A percentile compares a stretch with the other conserved stretches of the same genome.
Conservation (phyloP, 2,888 invertebrate species). For the Hemaris fuciformis region DNA sequence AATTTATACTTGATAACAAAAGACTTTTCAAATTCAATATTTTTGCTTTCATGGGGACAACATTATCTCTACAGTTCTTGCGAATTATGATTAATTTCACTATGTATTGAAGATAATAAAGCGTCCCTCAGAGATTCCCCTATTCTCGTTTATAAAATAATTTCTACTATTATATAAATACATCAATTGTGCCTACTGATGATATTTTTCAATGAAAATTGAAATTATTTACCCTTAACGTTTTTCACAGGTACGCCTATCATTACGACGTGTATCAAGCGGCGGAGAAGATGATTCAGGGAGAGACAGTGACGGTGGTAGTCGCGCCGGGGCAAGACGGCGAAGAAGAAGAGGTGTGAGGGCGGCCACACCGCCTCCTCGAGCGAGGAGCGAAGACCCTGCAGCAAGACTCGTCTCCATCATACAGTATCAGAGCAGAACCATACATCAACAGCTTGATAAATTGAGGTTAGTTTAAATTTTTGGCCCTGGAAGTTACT, state of each 20-base stretch:
- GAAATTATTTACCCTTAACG: background rate
- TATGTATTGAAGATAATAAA: too few relatives aligned
- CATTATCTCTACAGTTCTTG: too few relatives aligned
- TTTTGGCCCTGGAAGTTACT: background rate
- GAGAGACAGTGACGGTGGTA: slow-evolving; percentile 71
- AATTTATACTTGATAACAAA: too few relatives aligned
- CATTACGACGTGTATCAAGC: slow-evolving; percentile 71
- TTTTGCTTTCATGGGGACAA: too few relatives aligned
- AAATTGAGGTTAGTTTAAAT: slow-evolving; percentile 61
- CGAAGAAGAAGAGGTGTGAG: slow-evolving; percentile 53
- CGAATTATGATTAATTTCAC: too few relatives aligned
- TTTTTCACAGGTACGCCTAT: slow-evolving; percentile 72
- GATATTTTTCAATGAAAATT: too few relatives aligned
- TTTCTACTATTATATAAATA: too few relatives aligned
- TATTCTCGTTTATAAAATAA: too few relatives aligned
- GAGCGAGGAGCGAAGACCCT: slow-evolving; percentile 62
- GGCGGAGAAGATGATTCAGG: slow-evolving; percentile 78
- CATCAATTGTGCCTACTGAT: too few relatives aligned
- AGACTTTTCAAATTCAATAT: too few relatives aligned
- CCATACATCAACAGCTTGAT: slow-evolving; percentile 74
- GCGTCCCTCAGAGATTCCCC: too few relatives aligned
- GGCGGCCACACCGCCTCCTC: slow-evolving; percentile 60
- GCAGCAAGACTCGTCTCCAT: slow-evolving; percentile 71
- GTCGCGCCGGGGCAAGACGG: slow-evolving; percentile 53
- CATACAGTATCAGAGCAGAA: slow-evolving; percentile 73